Percentiles rank a stretch among this genome's conserved stretches.
Conservation (phyloP, 1,140 invertebrate genomes). For the Ceratosolen fusciceps region DNA sequence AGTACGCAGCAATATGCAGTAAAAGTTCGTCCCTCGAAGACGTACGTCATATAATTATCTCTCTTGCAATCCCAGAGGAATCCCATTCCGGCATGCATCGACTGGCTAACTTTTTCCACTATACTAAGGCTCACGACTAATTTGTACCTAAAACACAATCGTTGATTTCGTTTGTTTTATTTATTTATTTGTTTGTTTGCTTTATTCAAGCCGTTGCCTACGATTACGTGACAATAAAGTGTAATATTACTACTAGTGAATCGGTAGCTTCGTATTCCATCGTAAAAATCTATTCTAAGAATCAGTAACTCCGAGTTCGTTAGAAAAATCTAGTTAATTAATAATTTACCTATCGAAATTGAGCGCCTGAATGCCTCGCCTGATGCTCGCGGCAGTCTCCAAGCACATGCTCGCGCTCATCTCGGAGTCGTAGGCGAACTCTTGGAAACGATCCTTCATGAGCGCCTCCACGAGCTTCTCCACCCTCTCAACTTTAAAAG, state of each 20-base stretch:
- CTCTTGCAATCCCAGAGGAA: conserved; percentile 63
- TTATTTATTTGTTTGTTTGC: too few species aligned
- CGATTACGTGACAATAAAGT: too few species aligned
- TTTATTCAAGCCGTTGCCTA: too few species aligned
- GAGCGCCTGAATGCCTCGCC: conserved; percentile 66
- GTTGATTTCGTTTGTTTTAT: too few species aligned
- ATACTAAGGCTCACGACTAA: conserved; percentile 63
- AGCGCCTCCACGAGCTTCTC: conserved; percentile 68
- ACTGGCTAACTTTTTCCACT: conserved; percentile 64
- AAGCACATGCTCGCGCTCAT: conserved; percentile 64
- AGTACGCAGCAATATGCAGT: conserved; percentile 61
- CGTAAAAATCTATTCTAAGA: too few species aligned
- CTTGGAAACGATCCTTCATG: conserved; percentile 67
- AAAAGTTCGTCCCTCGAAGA: conserved; percentile 60
- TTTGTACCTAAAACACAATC: conserved; percentile 60
- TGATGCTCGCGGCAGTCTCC: conserved; percentile 66
- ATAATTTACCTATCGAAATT: conserved; percentile 70
- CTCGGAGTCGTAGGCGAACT: conserved; percentile 67
- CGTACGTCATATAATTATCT: conserved; percentile 63
- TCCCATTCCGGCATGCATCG: conserved; percentile 56
- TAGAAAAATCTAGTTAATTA: too few species aligned
- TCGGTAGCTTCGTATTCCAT: too few species aligned
- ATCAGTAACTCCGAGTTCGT: too few species aligned
- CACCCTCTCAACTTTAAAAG: conserved; percentile 70
- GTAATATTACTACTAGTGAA: too few species aligned